Conservation (phyloP, 1,140 invertebrate species). For the Papilio glaucus region DNA sequence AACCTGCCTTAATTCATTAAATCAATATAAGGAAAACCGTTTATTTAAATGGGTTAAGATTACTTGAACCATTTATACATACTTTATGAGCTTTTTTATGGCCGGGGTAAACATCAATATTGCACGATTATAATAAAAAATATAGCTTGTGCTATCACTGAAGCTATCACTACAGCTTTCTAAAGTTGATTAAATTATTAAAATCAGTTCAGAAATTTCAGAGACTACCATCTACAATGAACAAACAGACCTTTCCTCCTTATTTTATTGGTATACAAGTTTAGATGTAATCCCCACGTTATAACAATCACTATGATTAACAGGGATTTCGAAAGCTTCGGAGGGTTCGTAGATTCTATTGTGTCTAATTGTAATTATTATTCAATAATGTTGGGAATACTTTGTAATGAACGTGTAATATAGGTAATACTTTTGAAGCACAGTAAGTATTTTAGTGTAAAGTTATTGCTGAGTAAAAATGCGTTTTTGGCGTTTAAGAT, state of each 20-base stretch:
- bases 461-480: neutral
- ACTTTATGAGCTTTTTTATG: too few relatives aligned
- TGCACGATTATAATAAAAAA: too few relatives aligned
- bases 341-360: slow-evolving; percentile 13
- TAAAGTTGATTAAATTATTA: neutral
- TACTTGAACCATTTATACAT: too few relatives aligned
- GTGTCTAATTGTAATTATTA: slow-evolving; percentile 1
- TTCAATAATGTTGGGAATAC: neutral
- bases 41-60: too few relatives aligned
- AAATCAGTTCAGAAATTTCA: neutral
- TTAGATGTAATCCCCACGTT: neutral
- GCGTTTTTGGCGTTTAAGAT: neutral
- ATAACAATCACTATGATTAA: slow-evolving; percentile 22
- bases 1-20: too few relatives aligned
- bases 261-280: neutral
- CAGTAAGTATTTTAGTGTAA: neutral
- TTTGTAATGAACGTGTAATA: neutral
- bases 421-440: too few relatives aligned
- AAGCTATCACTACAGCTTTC: too few relatives aligned
- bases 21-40: too few relatives aligned
- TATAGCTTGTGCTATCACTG: too few relatives aligned
- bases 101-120: too few relatives aligned
- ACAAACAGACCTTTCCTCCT: neutral
- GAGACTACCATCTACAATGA: neutral
- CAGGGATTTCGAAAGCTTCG: neutral